Base-by-base conservation (phyloP, 2,797 vertebrate genomes). In the Rhincodon typus region DNA sequence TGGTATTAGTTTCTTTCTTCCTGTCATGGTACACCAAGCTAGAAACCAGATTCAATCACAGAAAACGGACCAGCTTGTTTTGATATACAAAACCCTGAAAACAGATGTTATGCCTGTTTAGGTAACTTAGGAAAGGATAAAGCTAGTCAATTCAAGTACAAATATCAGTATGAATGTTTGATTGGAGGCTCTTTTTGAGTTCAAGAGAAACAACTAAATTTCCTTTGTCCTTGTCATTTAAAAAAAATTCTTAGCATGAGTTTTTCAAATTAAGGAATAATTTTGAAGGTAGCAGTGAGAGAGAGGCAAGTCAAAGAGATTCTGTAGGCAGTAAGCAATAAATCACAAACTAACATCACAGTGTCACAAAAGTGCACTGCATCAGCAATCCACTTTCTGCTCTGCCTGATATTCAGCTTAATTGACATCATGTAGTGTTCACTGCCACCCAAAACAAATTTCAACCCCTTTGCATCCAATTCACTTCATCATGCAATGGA, bases 21-120 rank as follows among this genome's bases (percentile, higher is more conserved):
- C 86, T 88, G 50, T 84, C 79, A 84, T 84, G 79, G 79, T 42
- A 42, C 38, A 84, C 50, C 30, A 30, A 30, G 46, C 53, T 88
- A 57, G 86, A 88, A 88, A 30, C 46, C 86, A 88, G 50, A 88
- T 53, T 88, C 50, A 57, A 88, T 88, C 86, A 88, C 86, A 53
- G 79, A 84, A 84, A 84, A 84, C 42, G 79, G 79, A 17, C 86
- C 86, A 88, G 46, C 50, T 88, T 53, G 46, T 88, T 88, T 53
- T 53, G 86, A 57, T 88, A 57, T 50, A 53, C 86, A 50, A 88
- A 27, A 53, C 27, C 27, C 23, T 53, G 50, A 88, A 50, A 88
- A 53, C 38, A 88, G 50, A 57, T 88, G 86, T 88, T 88, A 34
- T 88, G 86, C 34, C 13, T 4, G 3, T 88, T 88, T 46, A 88